Evolutionary conservation across 1,140 invertebrate genomes (phyloP), one percentile per base, ranked within the genome.

Genomic region (Ceratitis capitata): DNA sequence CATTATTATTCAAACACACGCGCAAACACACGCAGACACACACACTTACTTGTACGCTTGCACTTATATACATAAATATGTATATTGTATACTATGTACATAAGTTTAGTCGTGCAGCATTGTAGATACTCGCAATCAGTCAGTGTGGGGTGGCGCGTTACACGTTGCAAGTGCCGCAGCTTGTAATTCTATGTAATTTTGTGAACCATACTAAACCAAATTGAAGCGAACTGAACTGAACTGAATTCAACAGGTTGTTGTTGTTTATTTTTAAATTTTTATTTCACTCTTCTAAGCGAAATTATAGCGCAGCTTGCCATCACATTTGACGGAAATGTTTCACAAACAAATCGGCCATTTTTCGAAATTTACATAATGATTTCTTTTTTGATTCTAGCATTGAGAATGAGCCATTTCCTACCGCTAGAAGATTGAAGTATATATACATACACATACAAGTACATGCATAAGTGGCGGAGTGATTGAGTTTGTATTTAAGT

Each of bases 131-230:
- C 19, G 64, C 29, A 35, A n/a, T 69, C 23, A 9, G n/a, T 58
- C 16, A 35, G 16, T 29, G 64, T 35, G 35, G 64, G 64, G 64
- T 69, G 64, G 64, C 35, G 64, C 32, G 35, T 39, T 69, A 3
- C 32, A 69, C 64, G 29, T 12, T 29, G 82, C 82, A 45, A 49
- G 42, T 26, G 47, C 83, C 47, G 83, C 58, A 69, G 32, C 85
- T 88, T 89, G 89, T 90, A 90, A 90, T 90, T 90, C 88, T 87
- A 88, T 89, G 89, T 88, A 90, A 90, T 90, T 90, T 90, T 88
- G 89, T 89, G 88, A 90, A 90, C 88, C 88, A 87, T 88, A 88
- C 86, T 86, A 87, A 84, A 87, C 83, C 84, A 86, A 86, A 84
- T 69, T 69, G 64, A 42, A 39, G 32, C 39, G 29, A 9, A 69